Evolutionary conservation across 2,113 vertebrate species (phyloP).

Genomic region (Rutilus rutilus): DNA sequence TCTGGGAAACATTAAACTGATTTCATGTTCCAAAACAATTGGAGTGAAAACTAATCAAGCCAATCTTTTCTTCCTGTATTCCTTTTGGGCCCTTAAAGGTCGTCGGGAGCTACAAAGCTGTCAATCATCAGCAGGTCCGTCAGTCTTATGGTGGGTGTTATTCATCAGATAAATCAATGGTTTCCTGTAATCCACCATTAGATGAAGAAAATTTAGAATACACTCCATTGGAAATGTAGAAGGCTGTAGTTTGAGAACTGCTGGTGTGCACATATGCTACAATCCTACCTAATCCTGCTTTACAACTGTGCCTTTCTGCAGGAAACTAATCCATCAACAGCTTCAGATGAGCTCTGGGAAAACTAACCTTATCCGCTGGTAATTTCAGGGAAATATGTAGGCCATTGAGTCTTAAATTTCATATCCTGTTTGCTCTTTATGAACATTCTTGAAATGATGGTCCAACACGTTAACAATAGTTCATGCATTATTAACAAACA

Average conservation of each 20-base stretch:
- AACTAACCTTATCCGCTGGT: neutral
- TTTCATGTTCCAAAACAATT: slow-evolving; percentile 30
- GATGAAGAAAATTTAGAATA: neutral
- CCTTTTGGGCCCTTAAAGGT: neutral
- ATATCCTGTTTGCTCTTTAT: neutral
- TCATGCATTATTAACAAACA: neutral
- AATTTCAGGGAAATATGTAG: neutral
- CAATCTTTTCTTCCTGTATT: slow-evolving; percentile 22
- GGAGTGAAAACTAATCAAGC: slow-evolving; percentile 30
- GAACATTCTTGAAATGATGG: neutral
- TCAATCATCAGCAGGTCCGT: slow-evolving; percentile 1
- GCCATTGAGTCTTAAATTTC: neutral
- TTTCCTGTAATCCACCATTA: neutral
- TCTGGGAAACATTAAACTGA: slow-evolving; percentile 33
- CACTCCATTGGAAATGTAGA: neutral
- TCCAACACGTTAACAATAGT: neutral
- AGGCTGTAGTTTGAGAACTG: neutral
- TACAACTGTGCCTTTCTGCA: slow-evolving; percentile 9
- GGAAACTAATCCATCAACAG: slow-evolving; percentile 1
- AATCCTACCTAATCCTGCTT: slow-evolving; percentile 16
- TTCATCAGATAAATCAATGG: neutral
- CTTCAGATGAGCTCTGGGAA: neutral
- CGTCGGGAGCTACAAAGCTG: neutral
- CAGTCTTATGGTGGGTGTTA: neutral
- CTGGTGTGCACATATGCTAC: slow-evolving; percentile 7